Evolutionary conservation across 92 coral and sea anemone genomes (phyloP), one percentile per base, ranked within the genome.

Genomic region (Zoanthus solanderi): DNA sequence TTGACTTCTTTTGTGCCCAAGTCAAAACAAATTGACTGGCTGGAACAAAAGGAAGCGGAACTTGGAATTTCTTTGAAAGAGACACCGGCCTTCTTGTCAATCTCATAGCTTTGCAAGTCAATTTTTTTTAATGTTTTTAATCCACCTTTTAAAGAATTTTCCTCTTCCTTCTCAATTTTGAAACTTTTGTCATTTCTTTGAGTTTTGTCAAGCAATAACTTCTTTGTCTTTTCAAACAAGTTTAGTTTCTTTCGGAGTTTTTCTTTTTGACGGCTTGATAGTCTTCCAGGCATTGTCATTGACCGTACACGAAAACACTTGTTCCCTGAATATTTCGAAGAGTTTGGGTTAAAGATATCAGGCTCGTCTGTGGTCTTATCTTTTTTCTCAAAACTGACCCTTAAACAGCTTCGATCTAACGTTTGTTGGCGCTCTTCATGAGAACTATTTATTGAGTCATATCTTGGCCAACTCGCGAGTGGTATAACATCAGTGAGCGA

Each of bases 201-300:
- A 48, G 47, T 72, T 79, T 56, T 78, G 79, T 65, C 82, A 56
- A 88, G 71, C 9, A 91, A 54, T 72, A 88, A 88, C 32, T 71
- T 88, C 61, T 87, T 84, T 17, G 92, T 87, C 42, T 78, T 65
- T 44, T 88, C 89, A 69, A 91, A 78, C 52, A 91, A 84, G 80
- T 72, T 91, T 46, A 67, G 72, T 30, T 84, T 84, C 63, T 81
- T 67, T 46, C 46, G 85, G 46, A 81, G 18, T 32, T 67, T 81
- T 65, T 81, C 63, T 71, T 50, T 65, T 56, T 81, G 85, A 66
- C 23, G 74, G 52, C 63, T 44, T 47, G 75, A 46, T 30, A 81
- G 28, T 63, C 69, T 17, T 14, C 85, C 85, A 2, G 85, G 74
- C 9, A 81, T 16, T 17, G 85, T 81, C 85, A 65, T 81, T 13